These are phyloP conservation scores for Tolmerus cingulatus DNA, from an alignment of 2,888 invertebrate genomes.

Conservation along the genomic window DNA sequence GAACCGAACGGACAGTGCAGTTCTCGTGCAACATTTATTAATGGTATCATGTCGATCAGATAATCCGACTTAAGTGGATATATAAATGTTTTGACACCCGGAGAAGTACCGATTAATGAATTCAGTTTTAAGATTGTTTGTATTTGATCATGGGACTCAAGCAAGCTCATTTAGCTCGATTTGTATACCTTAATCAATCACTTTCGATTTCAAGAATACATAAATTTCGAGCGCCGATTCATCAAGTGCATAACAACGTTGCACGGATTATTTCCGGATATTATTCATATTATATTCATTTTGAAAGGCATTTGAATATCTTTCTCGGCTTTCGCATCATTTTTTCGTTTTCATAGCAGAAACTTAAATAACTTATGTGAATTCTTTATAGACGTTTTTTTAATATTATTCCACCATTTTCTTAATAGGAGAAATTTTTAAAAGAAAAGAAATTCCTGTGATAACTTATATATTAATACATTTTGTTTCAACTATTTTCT, in stretches of 20 bases:
- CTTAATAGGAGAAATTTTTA: too few relatives aligned
- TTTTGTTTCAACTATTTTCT: too few relatives aligned
- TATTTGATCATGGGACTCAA: background rate
- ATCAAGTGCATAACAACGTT: background rate
- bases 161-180: background rate
- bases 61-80: constrained; percentile 11
- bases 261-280: background rate
- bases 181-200: background rate
- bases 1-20: background rate
- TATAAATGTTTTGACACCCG: background rate
- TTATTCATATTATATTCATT: background rate
- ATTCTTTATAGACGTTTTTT: background rate
- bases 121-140: background rate
- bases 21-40: background rate
- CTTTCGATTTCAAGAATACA: background rate
- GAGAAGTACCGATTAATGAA: constrained; percentile 34
- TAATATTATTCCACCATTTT: background rate
- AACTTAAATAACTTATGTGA: background rate
- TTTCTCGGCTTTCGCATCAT: background rate
- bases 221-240: background rate
- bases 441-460: background rate
- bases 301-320: background rate
- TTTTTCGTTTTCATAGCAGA: background rate
- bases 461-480: background rate
- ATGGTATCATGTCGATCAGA: constrained; percentile 5